Evolutionary conservation across 2,888 invertebrate species (phyloP).

Genomic region (Pollenia labialis): DNA sequence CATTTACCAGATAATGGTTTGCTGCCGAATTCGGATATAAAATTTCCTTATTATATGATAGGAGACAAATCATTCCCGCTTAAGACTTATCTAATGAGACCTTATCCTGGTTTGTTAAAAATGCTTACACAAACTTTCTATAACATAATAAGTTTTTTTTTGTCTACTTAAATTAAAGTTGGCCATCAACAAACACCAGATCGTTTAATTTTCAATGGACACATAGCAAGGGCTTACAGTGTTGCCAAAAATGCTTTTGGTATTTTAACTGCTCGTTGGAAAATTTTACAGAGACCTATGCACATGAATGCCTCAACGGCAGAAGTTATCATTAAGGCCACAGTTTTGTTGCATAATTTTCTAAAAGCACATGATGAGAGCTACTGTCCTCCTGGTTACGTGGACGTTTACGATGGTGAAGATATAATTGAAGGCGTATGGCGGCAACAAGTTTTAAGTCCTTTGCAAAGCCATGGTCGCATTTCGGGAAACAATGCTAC

Average conservation of each 20-base stretch:
- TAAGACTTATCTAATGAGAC: constrained; percentile 4
- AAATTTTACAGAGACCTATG: not conserved
- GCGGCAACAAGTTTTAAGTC: not conserved
- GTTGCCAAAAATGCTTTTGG: not conserved
- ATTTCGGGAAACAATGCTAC: not conserved
- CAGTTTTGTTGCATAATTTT: not conserved
- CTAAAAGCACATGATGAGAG: not conserved
- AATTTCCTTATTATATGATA: constrained; percentile 3
- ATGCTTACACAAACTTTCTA: not conserved
- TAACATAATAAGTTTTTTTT: not conserved
- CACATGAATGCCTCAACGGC: not conserved
- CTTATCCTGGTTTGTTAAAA: not conserved
- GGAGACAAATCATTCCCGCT: not conserved
- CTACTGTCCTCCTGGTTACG: not conserved
- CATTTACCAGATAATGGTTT: not conserved
- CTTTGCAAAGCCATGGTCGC: not conserved
- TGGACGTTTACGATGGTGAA: not conserved
- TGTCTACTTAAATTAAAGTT: not conserved
- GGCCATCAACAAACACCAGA: not conserved
- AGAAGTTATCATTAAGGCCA: not conserved
- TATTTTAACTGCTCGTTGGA: not conserved
- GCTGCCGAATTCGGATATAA: constrained; percentile 1
- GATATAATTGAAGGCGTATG: not conserved
- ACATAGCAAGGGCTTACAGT: not conserved
- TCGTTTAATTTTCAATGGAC: not conserved